Evolutionary conservation across 2,113 vertebrate species (phyloP), one percentile per base, ranked within the genome.

Genomic region (Colius striatus): DNA sequence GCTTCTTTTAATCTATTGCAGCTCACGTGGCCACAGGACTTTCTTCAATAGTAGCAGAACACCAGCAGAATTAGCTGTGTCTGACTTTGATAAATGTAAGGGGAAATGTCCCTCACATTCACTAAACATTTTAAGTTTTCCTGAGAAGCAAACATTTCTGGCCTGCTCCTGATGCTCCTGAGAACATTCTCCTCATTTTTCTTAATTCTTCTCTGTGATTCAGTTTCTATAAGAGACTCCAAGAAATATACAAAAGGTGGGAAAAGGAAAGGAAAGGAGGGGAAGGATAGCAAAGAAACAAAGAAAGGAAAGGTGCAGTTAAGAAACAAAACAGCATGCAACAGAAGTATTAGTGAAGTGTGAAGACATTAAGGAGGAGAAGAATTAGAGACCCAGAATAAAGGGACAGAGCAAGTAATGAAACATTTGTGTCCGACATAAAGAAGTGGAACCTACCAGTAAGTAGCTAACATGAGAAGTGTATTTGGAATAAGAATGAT

Each of bases 181-280:
- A 77, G 75, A 84, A 83, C 23, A 16, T 63, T 94, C 94, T 90
- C 67, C 73, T 78, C 45, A 11, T 93, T 94, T 93, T 93, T 84
- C 58, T 62, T 93, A 73, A 95, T 96, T 90, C 38, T 80, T n/a
- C 36, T 73, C n/a, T 63, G 57, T 73, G 47, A 71, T 94, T 89
- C 32, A 27, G 38, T 87, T 95, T 92, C 70, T 93, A 17, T 75
- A 80, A 67, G 68, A 88, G 21, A 45, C 36, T 82, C 11, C 15
- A 79, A 43, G 51, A 86, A 89, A 87, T 74, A 74, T 25, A 84
- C 36, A 47, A 53, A 55, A 93, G 53, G 25, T 1, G 1, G 66
- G n/a, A n/a, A n/a, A 41, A 41, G 27, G 51, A 23, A 71, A 79
- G 68, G 22, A 61, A 84, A 57, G 27, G 41, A 89, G 36, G 25